phyloP scores from a whole-genome alignment of 2,113 vertebrate genomes.

The Mustela lutreola region DNA sequence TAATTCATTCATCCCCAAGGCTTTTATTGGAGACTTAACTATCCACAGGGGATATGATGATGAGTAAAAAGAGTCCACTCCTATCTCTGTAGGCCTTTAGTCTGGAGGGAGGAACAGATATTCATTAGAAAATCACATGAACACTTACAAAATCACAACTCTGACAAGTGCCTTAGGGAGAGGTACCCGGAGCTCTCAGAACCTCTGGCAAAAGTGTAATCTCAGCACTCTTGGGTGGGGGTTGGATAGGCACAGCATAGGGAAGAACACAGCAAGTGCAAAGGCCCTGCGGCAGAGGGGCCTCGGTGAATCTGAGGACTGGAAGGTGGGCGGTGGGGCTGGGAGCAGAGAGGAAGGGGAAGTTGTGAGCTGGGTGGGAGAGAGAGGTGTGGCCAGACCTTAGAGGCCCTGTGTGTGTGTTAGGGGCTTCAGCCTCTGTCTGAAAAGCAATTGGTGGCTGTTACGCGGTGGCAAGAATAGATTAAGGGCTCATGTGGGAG shows the following conservation, averaged over 20 bases:
- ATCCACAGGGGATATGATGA: background rate
- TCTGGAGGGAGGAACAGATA: background rate
- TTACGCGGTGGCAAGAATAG: accelerated
- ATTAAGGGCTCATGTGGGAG: background rate
- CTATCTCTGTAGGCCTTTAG: background rate
- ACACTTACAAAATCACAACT: background rate
- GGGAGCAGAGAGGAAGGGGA: background rate
- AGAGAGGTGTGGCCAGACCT: accelerated
- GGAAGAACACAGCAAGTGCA: background rate
- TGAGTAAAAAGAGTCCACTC: background rate
- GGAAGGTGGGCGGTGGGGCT: background rate
- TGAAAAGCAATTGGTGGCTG: background rate
- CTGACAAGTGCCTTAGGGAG: background rate
- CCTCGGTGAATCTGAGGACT: background rate
- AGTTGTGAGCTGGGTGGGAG: background rate
- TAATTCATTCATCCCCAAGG: background rate
- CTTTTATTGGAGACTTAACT: background rate
- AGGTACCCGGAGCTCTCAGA: background rate
- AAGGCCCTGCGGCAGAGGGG: background rate
- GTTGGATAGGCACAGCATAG: background rate
- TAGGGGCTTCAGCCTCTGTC: background rate
- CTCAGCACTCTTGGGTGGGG: background rate
- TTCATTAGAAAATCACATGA: background rate
- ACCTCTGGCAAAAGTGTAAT: background rate
- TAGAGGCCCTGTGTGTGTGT: accelerated